Evolutionary conservation across 2,113 vertebrate genomes (phyloP), one percentile per base, ranked within the genome.

Genomic region (Centropristis striata): DNA sequence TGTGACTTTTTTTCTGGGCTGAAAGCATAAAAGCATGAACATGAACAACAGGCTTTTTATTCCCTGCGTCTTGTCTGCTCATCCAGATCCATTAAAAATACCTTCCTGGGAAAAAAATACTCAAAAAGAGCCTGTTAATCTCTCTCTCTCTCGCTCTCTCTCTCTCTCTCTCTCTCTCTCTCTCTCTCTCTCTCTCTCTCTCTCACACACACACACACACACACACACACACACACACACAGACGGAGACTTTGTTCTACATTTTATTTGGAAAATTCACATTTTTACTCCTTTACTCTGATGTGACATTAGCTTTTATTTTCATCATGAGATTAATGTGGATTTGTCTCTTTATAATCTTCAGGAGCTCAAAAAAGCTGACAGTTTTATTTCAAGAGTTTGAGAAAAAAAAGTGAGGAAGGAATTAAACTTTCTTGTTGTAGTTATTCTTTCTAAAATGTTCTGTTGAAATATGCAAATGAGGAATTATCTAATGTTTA

Each of bases 1-100:
- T 78, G 77, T 83, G 36, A n/a, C 5, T 59, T 41, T 32, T 0
- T 50, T n/a, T n/a, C n/a, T 67, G 50, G 67, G 58, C 66, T 75
- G 59, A 75, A 66, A 71, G 44, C 23, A 21, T 28, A 61, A 32
- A 72, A 71, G 83, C 82, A 88, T 88, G 83, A 76, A 79, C n/a
- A 44, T 23, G 50, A 84, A 42, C 53, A 15, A 16, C 8, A 4
- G 67, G 23, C 10, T 44, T 55, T 66, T 58, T 49, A 11, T 55
- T 72, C 66, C 57, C 83, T 83, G 76, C 25, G 20, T 23, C 27
- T 41, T 55, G 78, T 68, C 73, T 81, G 78, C 54, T 68, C 55
- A 42, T 68, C 42, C 41, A 46, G 2, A 39, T 51, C 63, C 69
- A 81, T 64, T 59, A 60, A 84, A 71, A 64, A 75, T n/a, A 41